These are phyloP conservation scores for Neodon shergylaensis DNA, from an alignment of 2,113 vertebrate genomes.

Conservation along the genomic window DNA sequence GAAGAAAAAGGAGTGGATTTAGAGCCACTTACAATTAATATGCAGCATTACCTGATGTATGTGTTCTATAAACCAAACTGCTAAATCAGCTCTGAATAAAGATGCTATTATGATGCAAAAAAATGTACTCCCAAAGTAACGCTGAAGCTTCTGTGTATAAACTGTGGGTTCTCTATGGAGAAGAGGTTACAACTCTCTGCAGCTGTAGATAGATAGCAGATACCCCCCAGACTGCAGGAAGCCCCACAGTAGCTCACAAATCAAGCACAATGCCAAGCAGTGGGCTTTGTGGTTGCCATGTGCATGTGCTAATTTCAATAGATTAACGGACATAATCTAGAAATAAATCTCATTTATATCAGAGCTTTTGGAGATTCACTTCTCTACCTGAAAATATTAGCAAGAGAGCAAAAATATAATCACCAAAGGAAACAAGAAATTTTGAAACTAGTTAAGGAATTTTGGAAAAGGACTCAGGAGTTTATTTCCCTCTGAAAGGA, in stretches of 20 bases:
- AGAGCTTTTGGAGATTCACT: conserved; percentile 18
- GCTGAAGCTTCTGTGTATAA: background rate
- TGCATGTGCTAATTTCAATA: background rate
- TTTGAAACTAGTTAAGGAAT: background rate
- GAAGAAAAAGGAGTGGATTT: background rate
- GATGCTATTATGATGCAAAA: background rate
- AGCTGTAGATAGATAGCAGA: background rate
- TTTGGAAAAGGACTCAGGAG: background rate
- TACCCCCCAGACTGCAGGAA: background rate
- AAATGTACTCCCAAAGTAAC: background rate
- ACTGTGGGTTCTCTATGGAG: background rate
- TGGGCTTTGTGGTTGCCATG: background rate
- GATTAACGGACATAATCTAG: background rate
- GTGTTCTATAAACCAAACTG: conserved; percentile 42
- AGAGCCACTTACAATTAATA: background rate
- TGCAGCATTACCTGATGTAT: background rate
- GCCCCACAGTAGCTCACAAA: background rate
- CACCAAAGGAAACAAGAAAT: background rate
- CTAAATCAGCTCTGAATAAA: conserved; percentile 38
- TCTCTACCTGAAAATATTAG: background rate
- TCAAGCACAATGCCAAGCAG: background rate
- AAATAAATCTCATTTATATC: background rate
- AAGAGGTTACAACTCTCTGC: background rate
- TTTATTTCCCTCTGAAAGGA: conserved; percentile 39
- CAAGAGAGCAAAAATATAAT: conserved; percentile 8